Conservation (phyloP, 2,888 invertebrate genomes). For the Adelphocoris suturalis region DNA sequence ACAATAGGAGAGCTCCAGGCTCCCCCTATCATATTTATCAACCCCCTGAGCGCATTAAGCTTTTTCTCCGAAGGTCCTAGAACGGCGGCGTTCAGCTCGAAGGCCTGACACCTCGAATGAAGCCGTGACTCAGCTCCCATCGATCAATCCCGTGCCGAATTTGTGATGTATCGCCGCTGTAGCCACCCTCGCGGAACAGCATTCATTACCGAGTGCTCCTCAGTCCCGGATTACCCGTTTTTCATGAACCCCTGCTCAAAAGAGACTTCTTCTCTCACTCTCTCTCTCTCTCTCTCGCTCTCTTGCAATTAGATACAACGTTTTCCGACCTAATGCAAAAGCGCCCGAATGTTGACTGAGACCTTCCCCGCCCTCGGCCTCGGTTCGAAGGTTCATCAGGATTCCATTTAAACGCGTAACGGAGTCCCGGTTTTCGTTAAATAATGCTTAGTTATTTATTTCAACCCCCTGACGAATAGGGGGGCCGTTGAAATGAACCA, state of each 20-base stretch:
- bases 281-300: not conserved
- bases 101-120: constrained; percentile 50
- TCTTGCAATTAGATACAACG: constrained; percentile 28
- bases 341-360: not conserved
- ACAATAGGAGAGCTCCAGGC: constrained; percentile 21
- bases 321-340: constrained; percentile 27
- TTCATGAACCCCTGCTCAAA: not conserved
- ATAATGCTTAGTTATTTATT: constrained; percentile 7
- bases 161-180: constrained; percentile 62
- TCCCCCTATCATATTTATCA: constrained; percentile 17
- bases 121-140: constrained; percentile 64
- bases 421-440: not conserved
- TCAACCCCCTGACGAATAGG: not conserved
- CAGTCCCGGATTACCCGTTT: constrained; percentile 45
- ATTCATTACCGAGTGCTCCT: constrained; percentile 47
- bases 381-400: constrained; percentile 17
- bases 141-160: constrained; percentile 68
- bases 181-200: constrained; percentile 56
- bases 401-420: not conserved
- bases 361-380: too few species aligned
- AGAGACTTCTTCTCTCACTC: not conserved
- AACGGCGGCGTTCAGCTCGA: constrained; percentile 2
- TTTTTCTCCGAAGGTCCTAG: constrained; percentile 20
- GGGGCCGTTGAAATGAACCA: not conserved
- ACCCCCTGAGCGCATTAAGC: not conserved